Evolutionary conservation across 23 tunicate species (phyloP).

Genomic region (Clavelina lepadiformis): DNA sequence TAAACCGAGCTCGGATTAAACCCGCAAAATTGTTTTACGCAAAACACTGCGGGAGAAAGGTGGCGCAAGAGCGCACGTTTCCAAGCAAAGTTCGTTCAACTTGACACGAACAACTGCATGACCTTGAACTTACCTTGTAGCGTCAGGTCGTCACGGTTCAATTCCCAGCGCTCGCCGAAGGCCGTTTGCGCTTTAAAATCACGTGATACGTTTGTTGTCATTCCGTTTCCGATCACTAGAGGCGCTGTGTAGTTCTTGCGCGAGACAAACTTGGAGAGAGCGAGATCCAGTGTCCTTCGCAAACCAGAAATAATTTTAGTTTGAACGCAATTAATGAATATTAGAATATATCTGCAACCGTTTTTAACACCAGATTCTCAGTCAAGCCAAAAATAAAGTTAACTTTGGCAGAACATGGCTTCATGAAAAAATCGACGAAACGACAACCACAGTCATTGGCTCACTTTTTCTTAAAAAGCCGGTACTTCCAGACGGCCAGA

Average conservation of each 20-base stretch:
- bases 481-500: slow-evolving; percentile 6
- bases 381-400: too few relatives aligned
- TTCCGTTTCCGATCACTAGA: slow-evolving; percentile 7
- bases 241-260: slow-evolving; percentile 7
- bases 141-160: slow-evolving; percentile 16
- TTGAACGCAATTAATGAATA: too few relatives aligned
- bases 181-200: not conserved
- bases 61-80: too few relatives aligned
- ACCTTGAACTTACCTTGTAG: slow-evolving; percentile 28
- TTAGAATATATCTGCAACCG: too few relatives aligned
- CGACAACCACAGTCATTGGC: not conserved
- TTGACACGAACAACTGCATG: too few relatives aligned
- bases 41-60: too few relatives aligned
- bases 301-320: too few relatives aligned
- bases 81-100: too few relatives aligned
- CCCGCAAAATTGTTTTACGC: too few relatives aligned
- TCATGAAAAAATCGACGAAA: not conserved
- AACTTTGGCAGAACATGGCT: not conserved
- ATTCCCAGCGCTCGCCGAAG: slow-evolving; percentile 55
- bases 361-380: too few relatives aligned
- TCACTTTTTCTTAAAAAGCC: slow-evolving; percentile 9
- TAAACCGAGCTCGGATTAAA: too few relatives aligned
- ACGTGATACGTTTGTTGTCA: not conserved
- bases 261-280: slow-evolving; percentile 30
- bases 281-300: slow-evolving; percentile 13